Evolutionary conservation across 1,140 invertebrate genomes (phyloP).

Genomic region (Calliphora vicina): DNA sequence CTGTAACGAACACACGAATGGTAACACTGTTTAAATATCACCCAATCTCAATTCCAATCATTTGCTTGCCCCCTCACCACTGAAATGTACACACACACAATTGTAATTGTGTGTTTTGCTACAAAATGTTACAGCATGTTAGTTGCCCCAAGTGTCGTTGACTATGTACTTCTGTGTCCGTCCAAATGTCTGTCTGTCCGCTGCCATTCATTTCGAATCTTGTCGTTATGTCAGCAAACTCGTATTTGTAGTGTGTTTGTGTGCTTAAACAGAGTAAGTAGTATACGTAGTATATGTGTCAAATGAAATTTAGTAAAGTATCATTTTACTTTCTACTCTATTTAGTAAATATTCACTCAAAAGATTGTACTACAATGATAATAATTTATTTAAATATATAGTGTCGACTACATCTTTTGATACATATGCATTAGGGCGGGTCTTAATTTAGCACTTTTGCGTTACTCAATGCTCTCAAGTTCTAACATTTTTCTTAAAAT

Average conservation of each 20-base stretch:
- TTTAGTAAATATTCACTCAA: slow-evolving; percentile 7
- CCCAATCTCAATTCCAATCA: too few relatives aligned
- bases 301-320: background rate
- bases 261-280: too few relatives aligned
- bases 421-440: too few relatives aligned
- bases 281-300: background rate
- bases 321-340: slow-evolving; percentile 16
- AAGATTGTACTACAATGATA: slow-evolving; percentile 3
- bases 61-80: background rate
- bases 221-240: background rate
- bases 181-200: background rate
- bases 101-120: background rate
- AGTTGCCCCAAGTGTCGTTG: background rate
- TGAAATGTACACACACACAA: background rate
- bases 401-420: too few relatives aligned
- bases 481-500: too few relatives aligned
- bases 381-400: background rate
- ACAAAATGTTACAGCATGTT: background rate
- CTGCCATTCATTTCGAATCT: background rate
- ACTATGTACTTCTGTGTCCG: background rate
- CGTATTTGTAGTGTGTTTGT: background rate
- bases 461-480: too few relatives aligned
- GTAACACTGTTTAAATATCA: too few relatives aligned
- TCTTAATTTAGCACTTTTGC: too few relatives aligned
- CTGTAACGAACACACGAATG: too few relatives aligned